A percentile compares a stretch with the other conserved stretches of the same genome.
These are phyloP conservation scores for Indicator maculatus DNA, from an alignment of 2,113 vertebrate genomes.

Conservation along the genomic window DNA sequence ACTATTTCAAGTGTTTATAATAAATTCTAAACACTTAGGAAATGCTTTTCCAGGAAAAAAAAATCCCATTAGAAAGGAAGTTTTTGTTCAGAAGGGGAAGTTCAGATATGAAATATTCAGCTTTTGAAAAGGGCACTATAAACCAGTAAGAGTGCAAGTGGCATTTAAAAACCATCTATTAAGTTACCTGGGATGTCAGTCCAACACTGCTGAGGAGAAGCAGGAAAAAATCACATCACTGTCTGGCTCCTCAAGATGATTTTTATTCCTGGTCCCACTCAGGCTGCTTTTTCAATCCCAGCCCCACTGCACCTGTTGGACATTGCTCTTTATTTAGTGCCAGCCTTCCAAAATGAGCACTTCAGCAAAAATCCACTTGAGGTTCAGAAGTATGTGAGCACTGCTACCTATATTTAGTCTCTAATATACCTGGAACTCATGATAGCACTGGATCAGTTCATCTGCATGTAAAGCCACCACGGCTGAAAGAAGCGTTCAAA, in stretches of 20 bases:
- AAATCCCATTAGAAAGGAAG: not conserved
- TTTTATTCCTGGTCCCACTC: too few species aligned
- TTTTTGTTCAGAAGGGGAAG: not conserved
- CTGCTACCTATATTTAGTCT: not conserved
- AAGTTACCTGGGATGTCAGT: not conserved
- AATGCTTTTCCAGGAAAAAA: not conserved
- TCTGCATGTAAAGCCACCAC: not conserved
- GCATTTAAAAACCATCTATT: not conserved
- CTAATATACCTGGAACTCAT: accelerated
- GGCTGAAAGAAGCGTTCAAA: conserved; percentile 12
- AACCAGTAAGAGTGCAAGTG: not conserved
- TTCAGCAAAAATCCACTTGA: not conserved
- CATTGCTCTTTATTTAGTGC: not conserved
- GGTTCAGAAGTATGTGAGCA: not conserved
- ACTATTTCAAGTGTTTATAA: not conserved
- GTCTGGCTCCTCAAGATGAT: not conserved
- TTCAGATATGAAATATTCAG: not conserved
- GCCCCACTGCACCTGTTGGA: accelerated
- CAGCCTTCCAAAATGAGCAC: not conserved
- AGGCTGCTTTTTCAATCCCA: not conserved
- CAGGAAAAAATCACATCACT: not conserved
- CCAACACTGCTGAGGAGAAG: not conserved
- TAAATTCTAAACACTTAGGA: not conserved
- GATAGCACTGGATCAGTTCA: not conserved
- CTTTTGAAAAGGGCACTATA: accelerated